Base-by-base conservation (phyloP, 2,797 vertebrate species). In the Anolis apletophallus region DNA sequence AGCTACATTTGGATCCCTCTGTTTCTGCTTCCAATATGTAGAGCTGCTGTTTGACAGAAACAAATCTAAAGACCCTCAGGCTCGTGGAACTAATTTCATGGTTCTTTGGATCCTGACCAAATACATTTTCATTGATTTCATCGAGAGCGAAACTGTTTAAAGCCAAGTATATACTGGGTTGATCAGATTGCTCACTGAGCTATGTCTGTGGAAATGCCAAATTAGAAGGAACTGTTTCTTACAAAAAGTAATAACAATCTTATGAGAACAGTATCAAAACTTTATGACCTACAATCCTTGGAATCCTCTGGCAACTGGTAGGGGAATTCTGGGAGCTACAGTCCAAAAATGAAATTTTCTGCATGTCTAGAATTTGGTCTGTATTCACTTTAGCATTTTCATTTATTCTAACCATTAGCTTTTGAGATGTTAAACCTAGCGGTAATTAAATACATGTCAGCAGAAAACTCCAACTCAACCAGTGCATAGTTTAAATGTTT, bases 401-500 rank as follows among this genome's bases (percentile, higher is more conserved):
- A 52, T 34, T 69, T 54, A 81, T 90, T 91, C 17, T n/a, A 86
- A 57, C 0, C 0, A 59, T 85, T 79, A 87, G 1, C 59, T 91
- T 14, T 26, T 86, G 36, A 50, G 8, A 1, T 72, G 77, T 86
- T 84, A 92, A 93, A 91, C 81, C 76, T 86, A 85, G 55, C 34
- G 64, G 64, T 50, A 73, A 87, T 76, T 83, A 90, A 94, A 90
- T 1, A 6, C 90, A 91, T 83, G 57, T 86, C 93, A 77, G 86
- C 83, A 86, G 77, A 90, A 90, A 90, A 88, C 88, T 64, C 34
- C 87, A 87, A 54, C 81, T 94, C 84, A 86, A 72, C 50, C 93
- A 91, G 89, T 83, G 61, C 85, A 94, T 93, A 92, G 79, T 94
- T 88, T n/a, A 92, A 85, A 89, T 86, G 46, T 73, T 76, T 93